Base-by-base conservation (phyloP, 2,113 vertebrate species). In the Thomomys bottae region DNA sequence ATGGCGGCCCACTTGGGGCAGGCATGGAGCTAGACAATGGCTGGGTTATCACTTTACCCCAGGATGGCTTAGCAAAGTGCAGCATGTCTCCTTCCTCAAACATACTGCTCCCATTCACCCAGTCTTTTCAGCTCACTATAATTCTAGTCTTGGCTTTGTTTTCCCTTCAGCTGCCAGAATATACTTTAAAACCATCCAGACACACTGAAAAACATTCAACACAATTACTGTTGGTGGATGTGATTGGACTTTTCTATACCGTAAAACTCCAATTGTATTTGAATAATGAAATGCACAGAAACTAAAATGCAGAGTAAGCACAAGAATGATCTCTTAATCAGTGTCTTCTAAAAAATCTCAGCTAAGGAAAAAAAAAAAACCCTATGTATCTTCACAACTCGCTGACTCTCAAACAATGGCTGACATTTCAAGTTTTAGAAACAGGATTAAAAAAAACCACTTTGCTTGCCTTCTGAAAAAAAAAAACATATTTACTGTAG, bases 201-300 rank as follows among this genome's bases (percentile, higher is more conserved):
- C 21, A 54, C 5, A 40, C 23, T 20, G 36, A 20, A 54, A 54
- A 54, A 54, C 15, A 57, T 42, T 75, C 78, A 54, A 0, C 10
- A 86, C 77, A n/a, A 61, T 42, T 54, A 70, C 78, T 15, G 85
- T 54, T 26, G 70, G 82, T 71, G 72, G 81, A 15, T 32, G 57
- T 59, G 83, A 85, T 76, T 86, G 79, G 42, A 70, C 70, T 76
- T 42, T 78, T n/a, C 63, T 45, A 45, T 54, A 77, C 78, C 54
- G 34, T 73, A 80, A 87, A 80, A 90, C 59, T 63, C 81, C 90
- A 94, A 76, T 94, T 89, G 78, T 66, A 73, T 78, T 89, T 93
- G 72, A 94, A 70, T 89, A 77, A 87, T 71, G 80, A 84, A 91
- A 88, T 68, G 92, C 84, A 87, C 30, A 93, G 28, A 72, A 88